Percentiles rank a stretch among this genome's conserved stretches.
These are phyloP conservation scores for Ariopsis seemanni DNA, from an alignment of 2,113 vertebrate genomes.

Conservation along the genomic window DNA sequence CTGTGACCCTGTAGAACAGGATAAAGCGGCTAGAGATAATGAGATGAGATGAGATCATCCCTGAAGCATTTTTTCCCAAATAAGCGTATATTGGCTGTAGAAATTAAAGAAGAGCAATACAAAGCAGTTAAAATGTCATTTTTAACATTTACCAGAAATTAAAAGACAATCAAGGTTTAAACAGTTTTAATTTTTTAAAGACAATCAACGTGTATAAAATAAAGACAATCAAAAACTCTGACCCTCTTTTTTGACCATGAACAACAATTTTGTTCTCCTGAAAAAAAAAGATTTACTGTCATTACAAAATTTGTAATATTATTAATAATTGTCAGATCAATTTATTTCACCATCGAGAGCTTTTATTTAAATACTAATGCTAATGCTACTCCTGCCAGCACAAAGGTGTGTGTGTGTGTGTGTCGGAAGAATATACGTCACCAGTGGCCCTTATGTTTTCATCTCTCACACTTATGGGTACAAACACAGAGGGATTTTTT, in stretches of 20 bases:
- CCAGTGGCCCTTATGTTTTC: background rate
- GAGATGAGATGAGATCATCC: no score
- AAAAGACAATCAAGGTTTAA: background rate
- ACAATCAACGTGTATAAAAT: no score
- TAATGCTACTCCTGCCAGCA: background rate
- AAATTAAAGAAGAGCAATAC: background rate
- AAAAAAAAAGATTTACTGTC: background rate
- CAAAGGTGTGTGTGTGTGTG: background rate
- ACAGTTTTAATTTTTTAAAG: no score
- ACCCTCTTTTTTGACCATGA: background rate
- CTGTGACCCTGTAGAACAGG: no score
- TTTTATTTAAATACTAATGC: background rate
- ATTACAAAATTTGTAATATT: background rate
- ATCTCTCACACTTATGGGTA: background rate
- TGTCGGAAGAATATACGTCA: conserved; percentile 22
- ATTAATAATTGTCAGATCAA: background rate
- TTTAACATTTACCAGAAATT: background rate
- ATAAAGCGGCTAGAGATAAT: no score
- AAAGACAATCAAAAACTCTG: background rate
- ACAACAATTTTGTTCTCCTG: background rate
- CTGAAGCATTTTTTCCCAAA: background rate
- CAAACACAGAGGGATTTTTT: background rate
- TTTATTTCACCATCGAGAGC: background rate
- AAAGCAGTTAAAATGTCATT: background rate
- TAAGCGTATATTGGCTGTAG: background rate